A percentile compares a stretch with the other conserved stretches of the same genome.
phyloP scores from a whole-genome alignment of 2,797 vertebrate species.

The Xiphophorus birchmanni region DNA sequence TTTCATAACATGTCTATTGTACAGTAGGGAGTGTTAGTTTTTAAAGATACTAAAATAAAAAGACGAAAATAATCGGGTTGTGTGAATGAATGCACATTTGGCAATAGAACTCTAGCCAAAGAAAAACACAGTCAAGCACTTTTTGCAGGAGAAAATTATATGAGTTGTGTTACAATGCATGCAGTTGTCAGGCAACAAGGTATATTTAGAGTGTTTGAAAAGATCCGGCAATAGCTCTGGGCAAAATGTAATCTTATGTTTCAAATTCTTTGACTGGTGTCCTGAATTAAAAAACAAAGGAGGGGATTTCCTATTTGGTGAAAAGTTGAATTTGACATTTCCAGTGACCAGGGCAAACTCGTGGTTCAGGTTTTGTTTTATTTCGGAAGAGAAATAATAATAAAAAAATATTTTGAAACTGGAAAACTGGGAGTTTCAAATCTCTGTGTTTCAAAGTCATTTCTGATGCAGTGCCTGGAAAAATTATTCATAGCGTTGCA shows the following conservation, averaged over 20 bases:
- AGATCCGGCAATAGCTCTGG: not conserved
- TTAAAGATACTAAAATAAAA: not conserved
- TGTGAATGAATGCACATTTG: conserved; percentile 9
- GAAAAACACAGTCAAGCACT: conserved; percentile 9
- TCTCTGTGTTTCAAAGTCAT: not conserved
- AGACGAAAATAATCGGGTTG: not conserved
- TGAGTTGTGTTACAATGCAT: conserved; percentile 31
- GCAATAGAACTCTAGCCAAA: not conserved
- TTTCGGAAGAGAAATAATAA: too few relatives aligned
- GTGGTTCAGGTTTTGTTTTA: not conserved
- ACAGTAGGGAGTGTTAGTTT: not conserved
- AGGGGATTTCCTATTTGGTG: conserved; percentile 15
- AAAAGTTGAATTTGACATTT: not conserved
- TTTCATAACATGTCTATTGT: not conserved
- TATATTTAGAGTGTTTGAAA: conserved; percentile 1
- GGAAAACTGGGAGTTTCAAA: not conserved
- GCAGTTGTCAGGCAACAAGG: not conserved
- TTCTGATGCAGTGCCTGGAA: not conserved
- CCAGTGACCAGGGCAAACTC: not conserved
- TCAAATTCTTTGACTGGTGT: not conserved
- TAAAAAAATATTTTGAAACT: not conserved
- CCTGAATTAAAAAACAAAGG: not conserved
- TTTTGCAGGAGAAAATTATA: conserved; percentile 36
- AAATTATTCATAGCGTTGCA: not conserved
- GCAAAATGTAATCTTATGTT: not conserved